Evolutionary conservation across 2,113 vertebrate species (phyloP), one percentile per base, ranked within the genome.

Genomic region (Lagopus muta): DNA sequence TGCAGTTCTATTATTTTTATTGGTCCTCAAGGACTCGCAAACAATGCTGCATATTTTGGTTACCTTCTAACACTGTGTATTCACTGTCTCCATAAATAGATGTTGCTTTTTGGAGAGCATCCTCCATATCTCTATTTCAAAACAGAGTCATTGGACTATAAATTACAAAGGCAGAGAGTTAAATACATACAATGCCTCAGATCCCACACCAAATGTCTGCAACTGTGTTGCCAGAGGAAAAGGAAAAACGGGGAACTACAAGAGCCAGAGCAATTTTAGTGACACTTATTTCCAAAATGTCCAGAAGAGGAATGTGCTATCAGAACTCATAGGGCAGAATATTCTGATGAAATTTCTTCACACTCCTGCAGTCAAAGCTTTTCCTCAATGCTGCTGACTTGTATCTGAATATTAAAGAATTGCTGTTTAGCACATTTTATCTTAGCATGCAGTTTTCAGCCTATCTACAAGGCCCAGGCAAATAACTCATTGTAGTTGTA

Each of bases 1-100:
- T 94, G 92, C 92, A 90, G 77, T 93, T 95, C 81, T 89, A 84
- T 90, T 96, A 90, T 90, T 95, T 95, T 94, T 95, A 96, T 94
- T 89, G 42, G 62, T 84, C 94, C 81, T 92, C 83, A 92, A 93
- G 94, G 96, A 89, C 77, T 82, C 83, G 76, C 83, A 87, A 86
- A 96, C 86, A 93, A 95, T 82, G 58, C 58, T 89, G 36, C 54
- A 70, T 62, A 92, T 93, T 90, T 96, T 93, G 83, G 74, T 90
- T 78, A 82, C 81, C 47, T 3, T 86, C 88, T 75, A 83, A 67
- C 34, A 75, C 55, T 88, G 60, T 90, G 32, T 43, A 83, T 88
- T 92, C 88, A 75, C 61, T 72, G 60, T 42, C 48, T 74, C 82
- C 61, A 60, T 74, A 95, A 94, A 93, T 88, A 96, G 82, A 90